Percentiles rank a stretch among this genome's conserved stretches.
phyloP scores from a whole-genome alignment of 2,888 invertebrate genomes.

The Entomobrya multifasciata region DNA sequence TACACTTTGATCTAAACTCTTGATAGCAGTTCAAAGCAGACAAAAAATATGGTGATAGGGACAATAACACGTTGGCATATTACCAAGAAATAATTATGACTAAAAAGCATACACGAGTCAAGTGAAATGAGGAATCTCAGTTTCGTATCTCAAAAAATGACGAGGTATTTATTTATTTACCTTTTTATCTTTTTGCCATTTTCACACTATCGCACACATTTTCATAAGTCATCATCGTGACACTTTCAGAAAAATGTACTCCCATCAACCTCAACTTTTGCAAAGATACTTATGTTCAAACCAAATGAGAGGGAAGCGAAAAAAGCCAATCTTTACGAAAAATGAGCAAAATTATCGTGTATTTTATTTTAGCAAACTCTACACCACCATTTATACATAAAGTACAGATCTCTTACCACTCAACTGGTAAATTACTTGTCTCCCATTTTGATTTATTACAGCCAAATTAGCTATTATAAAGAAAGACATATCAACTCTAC shows the following conservation, averaged over 20 bases:
- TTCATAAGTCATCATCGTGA: conserved; percentile 10
- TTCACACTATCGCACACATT: conserved; percentile 19
- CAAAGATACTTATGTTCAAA: neutral
- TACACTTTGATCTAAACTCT: neutral
- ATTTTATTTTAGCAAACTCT: too few species aligned
- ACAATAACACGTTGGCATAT: too few species aligned
- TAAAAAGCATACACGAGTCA: neutral
- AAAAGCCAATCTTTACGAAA: neutral
- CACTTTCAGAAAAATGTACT: neutral
- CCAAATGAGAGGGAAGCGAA: too few species aligned
- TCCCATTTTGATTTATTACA: conserved; percentile 29
- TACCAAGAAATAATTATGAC: neutral
- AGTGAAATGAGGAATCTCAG: too few species aligned
- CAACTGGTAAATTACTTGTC: neutral
- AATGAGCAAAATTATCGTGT: neutral
- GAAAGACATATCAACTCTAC: too few species aligned
- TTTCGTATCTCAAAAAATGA: neutral
- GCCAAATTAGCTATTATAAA: neutral
- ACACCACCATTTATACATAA: too few species aligned
- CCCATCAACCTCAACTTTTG: neutral
- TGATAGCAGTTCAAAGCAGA: neutral
- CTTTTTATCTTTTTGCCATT: neutral
- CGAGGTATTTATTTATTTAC: conserved; percentile 7
- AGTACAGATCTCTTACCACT: too few species aligned
- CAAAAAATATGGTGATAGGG: neutral